phyloP scores from a whole-genome alignment of 2,888 invertebrate species.

The Agonopterix subpropinquella region DNA sequence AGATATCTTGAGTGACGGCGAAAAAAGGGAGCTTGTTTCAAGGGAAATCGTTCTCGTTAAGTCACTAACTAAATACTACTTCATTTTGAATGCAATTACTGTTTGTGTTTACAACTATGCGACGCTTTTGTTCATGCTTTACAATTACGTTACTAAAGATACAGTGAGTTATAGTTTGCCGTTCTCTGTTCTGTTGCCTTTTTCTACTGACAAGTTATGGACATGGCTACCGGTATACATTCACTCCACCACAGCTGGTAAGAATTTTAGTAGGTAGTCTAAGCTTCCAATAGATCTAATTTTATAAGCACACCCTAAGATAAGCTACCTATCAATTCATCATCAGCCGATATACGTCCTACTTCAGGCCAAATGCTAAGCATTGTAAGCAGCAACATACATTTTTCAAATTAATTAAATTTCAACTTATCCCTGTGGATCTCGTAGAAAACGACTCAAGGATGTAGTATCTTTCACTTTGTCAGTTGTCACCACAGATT shows the following conservation, averaged over 20 bases:
- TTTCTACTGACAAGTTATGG: conserved; percentile 38
- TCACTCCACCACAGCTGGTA: conserved; percentile 40
- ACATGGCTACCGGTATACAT: conserved; percentile 42
- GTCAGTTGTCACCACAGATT: no score
- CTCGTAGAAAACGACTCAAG: no score
- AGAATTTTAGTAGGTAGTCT: conserved; percentile 12
- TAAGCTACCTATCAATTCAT: no score
- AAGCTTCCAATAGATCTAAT: no score
- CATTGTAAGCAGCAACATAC: no score
- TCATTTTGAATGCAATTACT: conserved; percentile 41
- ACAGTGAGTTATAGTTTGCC: conserved; percentile 37
- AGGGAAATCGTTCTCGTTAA: conserved; percentile 33
- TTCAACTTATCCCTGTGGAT: no score
- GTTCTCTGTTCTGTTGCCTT: conserved; percentile 46
- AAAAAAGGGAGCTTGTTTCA: conserved; percentile 27
- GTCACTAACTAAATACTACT: conserved; percentile 42
- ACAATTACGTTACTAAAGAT: conserved; percentile 28
- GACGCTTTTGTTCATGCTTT: conserved; percentile 35
- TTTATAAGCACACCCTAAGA: no score
- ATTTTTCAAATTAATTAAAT: no score
- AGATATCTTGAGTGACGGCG: conserved; percentile 24
- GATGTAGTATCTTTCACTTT: no score
- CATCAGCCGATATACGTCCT: no score
- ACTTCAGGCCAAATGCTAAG: no score
- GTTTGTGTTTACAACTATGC: conserved; percentile 55